Base-by-base conservation (phyloP, 2,797 vertebrate species). In the Crenichthys baileyi region DNA sequence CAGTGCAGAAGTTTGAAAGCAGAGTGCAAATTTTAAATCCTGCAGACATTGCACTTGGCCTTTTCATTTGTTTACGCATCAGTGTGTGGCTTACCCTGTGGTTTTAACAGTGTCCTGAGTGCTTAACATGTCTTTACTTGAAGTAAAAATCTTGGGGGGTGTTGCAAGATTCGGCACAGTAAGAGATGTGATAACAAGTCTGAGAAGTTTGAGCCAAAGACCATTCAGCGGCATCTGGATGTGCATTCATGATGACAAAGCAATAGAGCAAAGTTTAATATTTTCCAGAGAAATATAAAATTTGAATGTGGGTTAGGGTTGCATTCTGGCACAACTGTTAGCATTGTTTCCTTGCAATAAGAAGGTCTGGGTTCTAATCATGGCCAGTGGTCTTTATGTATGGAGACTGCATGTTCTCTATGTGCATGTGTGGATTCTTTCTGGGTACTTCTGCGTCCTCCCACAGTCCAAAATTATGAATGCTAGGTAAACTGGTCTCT, bases 61-160 rank as follows among this genome's bases (percentile, higher is more conserved):
- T 71, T 72, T 68, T 56, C n/a, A 16, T n/a, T 61, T 60, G 31
- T 53, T 70, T 22, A 31, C 63, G 70, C 76, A 68, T 75, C 65
- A 26, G 55, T 46, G 71, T n/a, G 6, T 48, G 65, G 22, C 72
- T 72, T 65, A 31, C 71, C 58, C 73, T 46, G 71, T 24, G 48
- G 36, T 63, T 73, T 61, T 29, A 36, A 18, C 50, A 11, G 36
- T 68, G 46, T 77, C 36, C 61, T 46, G 11, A 72, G 55, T n/a
- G 22, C 68, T 51, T 4, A 48, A 48, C 16, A 24, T 61, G 18
- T 61, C 44, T 61, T 60, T 50, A 56, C 51, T 46, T 56, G 16
- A 70, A 24, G 36, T 41, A 26, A 60, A 39, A n/a, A 63, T 46
- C 6, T 31, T 0, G 16, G n/a, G 9, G 39, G 18, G 5, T 29